Percentiles rank a stretch among this genome's conserved stretches.
These are phyloP conservation scores for Pseudochirops corinnae DNA, from an alignment of 2,797 vertebrate genomes.

Conservation along the genomic window DNA sequence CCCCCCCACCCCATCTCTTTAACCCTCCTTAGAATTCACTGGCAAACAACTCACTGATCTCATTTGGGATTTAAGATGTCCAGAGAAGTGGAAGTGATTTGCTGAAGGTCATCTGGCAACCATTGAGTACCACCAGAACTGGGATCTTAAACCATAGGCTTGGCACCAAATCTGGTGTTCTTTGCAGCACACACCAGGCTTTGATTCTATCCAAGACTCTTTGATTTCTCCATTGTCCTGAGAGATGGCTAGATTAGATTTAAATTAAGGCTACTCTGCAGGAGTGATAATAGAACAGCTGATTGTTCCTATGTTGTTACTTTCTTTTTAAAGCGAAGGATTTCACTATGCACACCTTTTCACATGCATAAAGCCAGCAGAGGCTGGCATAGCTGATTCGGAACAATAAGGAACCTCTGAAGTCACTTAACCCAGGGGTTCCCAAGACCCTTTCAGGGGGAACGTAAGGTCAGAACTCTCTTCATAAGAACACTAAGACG, in stretches of 20 bases:
- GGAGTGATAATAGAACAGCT: not conserved
- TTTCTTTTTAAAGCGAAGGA: not conserved
- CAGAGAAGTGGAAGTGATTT: not conserved
- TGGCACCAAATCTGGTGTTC: not conserved
- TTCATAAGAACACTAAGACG: not conserved
- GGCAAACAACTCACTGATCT: not conserved
- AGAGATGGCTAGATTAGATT: not conserved
- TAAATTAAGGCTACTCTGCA: not conserved
- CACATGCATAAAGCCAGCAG: not conserved
- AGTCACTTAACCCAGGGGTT: not conserved
- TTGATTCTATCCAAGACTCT: not conserved
- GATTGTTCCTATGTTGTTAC: not conserved
- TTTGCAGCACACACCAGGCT: not conserved
- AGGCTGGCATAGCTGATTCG: not conserved
- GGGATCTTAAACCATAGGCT: not conserved
- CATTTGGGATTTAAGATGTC: not conserved
- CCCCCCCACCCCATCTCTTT: not conserved
- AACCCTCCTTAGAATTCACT: not conserved
- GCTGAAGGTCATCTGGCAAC: not conserved
- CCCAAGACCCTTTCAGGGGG: not conserved
- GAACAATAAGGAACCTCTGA: not conserved
- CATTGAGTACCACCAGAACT: not conserved
- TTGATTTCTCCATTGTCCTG: not conserved
- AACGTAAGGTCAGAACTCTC: not conserved
- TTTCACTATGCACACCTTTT: not conserved